phyloP scores from a whole-genome alignment of 2,113 vertebrate genomes.

The Megaptera novaeangliae region DNA sequence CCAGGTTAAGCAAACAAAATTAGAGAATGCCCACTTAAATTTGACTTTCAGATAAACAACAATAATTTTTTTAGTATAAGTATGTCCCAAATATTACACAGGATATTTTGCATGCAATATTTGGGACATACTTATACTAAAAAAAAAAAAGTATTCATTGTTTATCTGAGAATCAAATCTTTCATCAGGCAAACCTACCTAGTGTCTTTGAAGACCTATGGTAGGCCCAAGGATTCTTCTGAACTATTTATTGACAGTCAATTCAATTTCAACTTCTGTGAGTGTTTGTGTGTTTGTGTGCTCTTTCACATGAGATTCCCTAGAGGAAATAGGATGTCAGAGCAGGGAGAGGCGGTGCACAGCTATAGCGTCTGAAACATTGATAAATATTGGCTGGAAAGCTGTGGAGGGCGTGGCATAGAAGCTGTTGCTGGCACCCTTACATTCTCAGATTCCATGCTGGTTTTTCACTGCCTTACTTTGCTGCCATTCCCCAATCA shows the following conservation, averaged over 20 bases:
- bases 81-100: background rate
- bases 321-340: background rate
- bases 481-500: background rate
- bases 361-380: background rate
- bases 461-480: background rate
- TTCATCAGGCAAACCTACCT: background rate
- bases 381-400: background rate
- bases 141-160: background rate
- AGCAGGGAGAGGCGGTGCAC: background rate
- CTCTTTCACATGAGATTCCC: background rate
- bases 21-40: background rate
- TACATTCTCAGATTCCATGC: background rate
- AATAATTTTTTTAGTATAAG: background rate
- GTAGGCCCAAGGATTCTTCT: background rate
- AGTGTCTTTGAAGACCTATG: background rate
- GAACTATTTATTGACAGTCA: background rate
- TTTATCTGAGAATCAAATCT: background rate
- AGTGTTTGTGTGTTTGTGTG: background rate
- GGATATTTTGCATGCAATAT: background rate
- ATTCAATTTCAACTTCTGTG: background rate
- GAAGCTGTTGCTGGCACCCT: background rate
- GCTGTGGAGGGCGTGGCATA: background rate
- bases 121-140: background rate
- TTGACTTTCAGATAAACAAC: background rate
- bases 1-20: background rate